Base-by-base conservation (phyloP, 2,888 invertebrate genomes). In the Pterobdella sp. region DNA sequence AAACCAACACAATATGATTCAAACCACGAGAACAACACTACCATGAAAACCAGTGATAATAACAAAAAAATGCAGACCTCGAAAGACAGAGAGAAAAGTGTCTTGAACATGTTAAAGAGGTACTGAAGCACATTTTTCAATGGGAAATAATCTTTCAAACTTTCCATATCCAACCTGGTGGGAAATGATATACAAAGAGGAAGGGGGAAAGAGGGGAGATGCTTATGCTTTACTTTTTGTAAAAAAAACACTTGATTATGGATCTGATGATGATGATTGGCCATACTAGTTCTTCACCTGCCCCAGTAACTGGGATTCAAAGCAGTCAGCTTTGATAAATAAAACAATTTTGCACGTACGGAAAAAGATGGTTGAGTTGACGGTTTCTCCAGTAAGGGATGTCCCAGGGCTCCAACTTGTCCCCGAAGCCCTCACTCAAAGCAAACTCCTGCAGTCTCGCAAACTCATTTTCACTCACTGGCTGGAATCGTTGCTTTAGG, bases 351-450 rank as follows among this genome's bases (percentile, higher is more conserved):
- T 52, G 52, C 1, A 68, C 74, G n/a, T 70, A 77, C 76, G 72
- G 75, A 42, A 66, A 90, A 14, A 90, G 81, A 0, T 79, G 78
- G 22, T 80, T 75, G 77, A 88, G 87, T 77, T 92, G 91, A 81
- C 90, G 90, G 77, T 91, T 87, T 79, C 89, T 87, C 92, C 93
- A 96, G 81, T 90, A 96, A 0, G 90, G 88, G 66, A 95, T 86
- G 84, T 96, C 96, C 89, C 91, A 94, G 68, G 88, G 85, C 78
- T 91, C 88, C 32, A 94, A 82, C 10, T 82, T 78, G 7, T 87
- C 86, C 64, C 88, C 85, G 79, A 91, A 91, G 0, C 92, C 92
- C 79, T 88, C 86, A 71, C 89, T 88, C 0, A 83, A 81, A 3
- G 92, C 91, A 85, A 91, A 95, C 64, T 88, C 84, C 79, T 89